Percentiles rank a stretch among this genome's conserved stretches.
Evolutionary conservation across 1,140 invertebrate genomes (phyloP).

Genomic region (Drosophila rhopaloa): DNA sequence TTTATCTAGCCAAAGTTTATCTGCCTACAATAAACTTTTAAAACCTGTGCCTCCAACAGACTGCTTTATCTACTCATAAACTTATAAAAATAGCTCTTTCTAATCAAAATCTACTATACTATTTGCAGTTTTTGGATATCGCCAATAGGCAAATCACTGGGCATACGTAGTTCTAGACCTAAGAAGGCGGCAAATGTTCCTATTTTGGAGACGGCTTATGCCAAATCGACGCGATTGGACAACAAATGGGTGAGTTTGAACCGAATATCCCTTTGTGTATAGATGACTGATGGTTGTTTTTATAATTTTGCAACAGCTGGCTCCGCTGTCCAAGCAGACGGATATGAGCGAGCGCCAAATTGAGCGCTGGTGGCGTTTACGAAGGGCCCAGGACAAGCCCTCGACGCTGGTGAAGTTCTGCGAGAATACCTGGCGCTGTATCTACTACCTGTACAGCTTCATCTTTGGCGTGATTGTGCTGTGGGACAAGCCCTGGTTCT

Average conservation of each 20-base stretch:
- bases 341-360: conserved; percentile 95
- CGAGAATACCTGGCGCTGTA: conserved; percentile 95
- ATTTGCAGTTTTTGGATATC: conserved; percentile 90
- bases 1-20: not conserved
- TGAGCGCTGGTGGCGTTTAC: conserved; percentile 94
- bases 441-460: conserved; percentile 94
- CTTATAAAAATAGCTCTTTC: not conserved
- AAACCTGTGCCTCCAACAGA: not conserved
- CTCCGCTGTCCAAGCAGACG: conserved; percentile 92
- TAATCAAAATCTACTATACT: conserved; percentile 66
- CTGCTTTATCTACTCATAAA: not conserved
- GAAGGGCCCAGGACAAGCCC: conserved; percentile 93
- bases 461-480: conserved; percentile 92
- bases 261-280: not conserved
- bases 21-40: not conserved
- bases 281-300: not conserved
- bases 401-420: conserved; percentile 96
- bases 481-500: conserved; percentile 97
- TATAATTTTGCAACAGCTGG: conserved; percentile 86
- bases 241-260: conserved; percentile 88
- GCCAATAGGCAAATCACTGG: conserved; percentile 90
- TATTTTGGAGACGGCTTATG: conserved; percentile 90
- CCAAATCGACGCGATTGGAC: conserved; percentile 88
- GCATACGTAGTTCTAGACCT: conserved; percentile 90
- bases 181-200: conserved; percentile 90